These are phyloP conservation scores for Pseudobourletiella spinata DNA, from an alignment of 1,140 invertebrate species.

Conservation along the genomic window DNA sequence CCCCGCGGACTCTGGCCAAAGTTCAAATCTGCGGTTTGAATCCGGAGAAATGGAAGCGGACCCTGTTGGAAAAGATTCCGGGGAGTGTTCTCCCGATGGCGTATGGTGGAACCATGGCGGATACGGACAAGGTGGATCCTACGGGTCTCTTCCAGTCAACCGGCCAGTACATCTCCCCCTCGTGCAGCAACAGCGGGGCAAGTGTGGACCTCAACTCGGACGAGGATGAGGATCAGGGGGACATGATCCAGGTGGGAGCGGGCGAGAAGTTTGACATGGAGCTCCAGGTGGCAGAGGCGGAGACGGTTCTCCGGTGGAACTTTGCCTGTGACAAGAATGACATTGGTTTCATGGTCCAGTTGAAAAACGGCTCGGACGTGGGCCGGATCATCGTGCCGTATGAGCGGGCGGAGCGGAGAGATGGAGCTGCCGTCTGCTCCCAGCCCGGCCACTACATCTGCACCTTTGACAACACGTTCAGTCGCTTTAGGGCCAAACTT, in stretches of 20 bases:
- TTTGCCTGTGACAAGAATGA: not conserved
- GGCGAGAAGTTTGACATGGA: constrained; percentile 1
- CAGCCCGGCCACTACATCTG: not conserved
- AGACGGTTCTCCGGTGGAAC: not conserved
- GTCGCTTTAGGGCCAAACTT: constrained; percentile 47
- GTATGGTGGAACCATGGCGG: constrained; percentile 7
- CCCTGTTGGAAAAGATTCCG: not conserved
- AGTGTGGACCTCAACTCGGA: not conserved
- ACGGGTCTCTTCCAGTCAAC: not conserved
- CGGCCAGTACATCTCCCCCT: not conserved
- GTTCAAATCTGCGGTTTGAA: constrained; percentile 8
- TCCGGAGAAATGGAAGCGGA: constrained; percentile 9
- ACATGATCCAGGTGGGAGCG: not conserved
- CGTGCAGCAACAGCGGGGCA: not conserved
- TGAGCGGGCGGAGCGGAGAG: not conserved
- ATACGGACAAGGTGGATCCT: not conserved
- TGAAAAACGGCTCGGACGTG: not conserved
- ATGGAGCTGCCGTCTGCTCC: not conserved
- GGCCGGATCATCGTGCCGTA: not conserved
- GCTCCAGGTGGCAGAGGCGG: not conserved
- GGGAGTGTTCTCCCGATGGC: not conserved
- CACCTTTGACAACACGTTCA: constrained; percentile 13
- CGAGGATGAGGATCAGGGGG: not conserved
- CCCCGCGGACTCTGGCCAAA: not conserved
- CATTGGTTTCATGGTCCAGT: constrained; percentile 4